Conservation (phyloP, 2,888 invertebrate species). For the Hemicrepidius hirtus region DNA sequence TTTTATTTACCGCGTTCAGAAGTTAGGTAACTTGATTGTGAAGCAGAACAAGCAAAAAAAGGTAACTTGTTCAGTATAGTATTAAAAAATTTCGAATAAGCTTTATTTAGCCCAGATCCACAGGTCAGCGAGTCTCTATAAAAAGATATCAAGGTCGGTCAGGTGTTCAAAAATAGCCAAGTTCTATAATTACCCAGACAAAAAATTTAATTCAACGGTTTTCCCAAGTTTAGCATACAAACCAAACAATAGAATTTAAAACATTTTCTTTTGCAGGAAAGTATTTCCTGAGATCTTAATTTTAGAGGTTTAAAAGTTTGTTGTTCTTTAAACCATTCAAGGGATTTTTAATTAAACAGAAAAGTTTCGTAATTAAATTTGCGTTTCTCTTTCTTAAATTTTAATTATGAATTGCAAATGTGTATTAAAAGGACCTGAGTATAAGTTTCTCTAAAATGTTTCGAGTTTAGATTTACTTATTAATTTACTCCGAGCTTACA, state of each 20-base stretch:
- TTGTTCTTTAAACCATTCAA: conserved; percentile 29
- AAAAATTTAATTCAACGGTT: not conserved
- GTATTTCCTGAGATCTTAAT: conserved; percentile 20
- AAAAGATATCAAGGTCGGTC: conserved; percentile 2
- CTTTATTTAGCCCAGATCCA: not conserved
- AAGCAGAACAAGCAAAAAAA: too few species aligned
- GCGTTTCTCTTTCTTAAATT: conserved; percentile 37
- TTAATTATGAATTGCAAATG: conserved; percentile 39
- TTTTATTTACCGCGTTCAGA: too few species aligned
- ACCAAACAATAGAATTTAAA: conserved; percentile 21
- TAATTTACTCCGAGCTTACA: too few species aligned
- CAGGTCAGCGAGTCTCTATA: not conserved
- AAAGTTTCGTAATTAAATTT: conserved; percentile 41
- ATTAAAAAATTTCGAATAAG: not conserved
- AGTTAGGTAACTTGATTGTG: too few species aligned
- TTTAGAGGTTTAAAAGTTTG: conserved; percentile 28
- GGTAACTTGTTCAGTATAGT: too few species aligned
- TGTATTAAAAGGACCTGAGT: conserved; percentile 12
- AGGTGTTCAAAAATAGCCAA: conserved; percentile 15
- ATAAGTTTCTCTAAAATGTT: not conserved
- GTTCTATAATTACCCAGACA: not conserved
- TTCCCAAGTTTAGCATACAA: conserved; percentile 1
- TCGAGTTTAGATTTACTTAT: not conserved
- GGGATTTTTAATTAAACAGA: conserved; percentile 42
- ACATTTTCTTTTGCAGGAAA: conserved; percentile 15